These are phyloP conservation scores for Drosophila phalerata DNA, from an alignment of 2,888 invertebrate genomes.

Conservation along the genomic window DNA sequence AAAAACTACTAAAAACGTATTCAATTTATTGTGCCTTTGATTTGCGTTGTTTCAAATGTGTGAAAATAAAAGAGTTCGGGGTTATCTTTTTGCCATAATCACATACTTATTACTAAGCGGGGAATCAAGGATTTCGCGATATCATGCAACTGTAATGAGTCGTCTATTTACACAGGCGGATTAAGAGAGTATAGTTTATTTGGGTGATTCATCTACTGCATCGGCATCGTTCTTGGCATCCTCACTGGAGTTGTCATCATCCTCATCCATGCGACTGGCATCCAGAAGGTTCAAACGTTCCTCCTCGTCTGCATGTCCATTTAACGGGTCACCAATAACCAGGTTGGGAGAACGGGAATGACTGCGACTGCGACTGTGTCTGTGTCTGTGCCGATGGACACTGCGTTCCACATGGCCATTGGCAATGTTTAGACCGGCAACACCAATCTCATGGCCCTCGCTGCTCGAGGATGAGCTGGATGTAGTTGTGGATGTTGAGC, in stretches of 20 bases:
- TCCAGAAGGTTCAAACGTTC: slow-evolving; percentile 58
- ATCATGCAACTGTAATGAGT: slow-evolving; percentile 43
- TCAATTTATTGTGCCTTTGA: slow-evolving; percentile 20
- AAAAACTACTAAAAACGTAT: slow-evolving; percentile 15
- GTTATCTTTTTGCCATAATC: slow-evolving; percentile 20
- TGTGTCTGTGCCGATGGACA: slow-evolving; percentile 26
- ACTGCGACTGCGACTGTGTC: slow-evolving; percentile 63
- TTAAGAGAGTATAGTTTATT: slow-evolving; percentile 28
- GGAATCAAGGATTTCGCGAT: slow-evolving; percentile 8
- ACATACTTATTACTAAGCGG: slow-evolving; percentile 29
- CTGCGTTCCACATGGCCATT: slow-evolving; percentile 62
- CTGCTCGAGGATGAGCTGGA: slow-evolving; percentile 78
- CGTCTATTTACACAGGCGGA: slow-evolving; percentile 51
- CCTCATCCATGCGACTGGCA: slow-evolving; percentile 67
- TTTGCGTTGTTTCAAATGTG: slow-evolving; percentile 10
- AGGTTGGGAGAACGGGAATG: slow-evolving; percentile 69
- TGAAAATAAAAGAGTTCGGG: neutral
- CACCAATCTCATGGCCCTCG: slow-evolving; percentile 64
- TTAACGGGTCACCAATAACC: slow-evolving; percentile 33
- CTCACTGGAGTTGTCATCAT: slow-evolving; percentile 70
- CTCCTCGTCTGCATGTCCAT: slow-evolving; percentile 68
- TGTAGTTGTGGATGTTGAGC: slow-evolving; percentile 86
- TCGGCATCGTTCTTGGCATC: slow-evolving; percentile 42
- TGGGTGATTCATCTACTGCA: slow-evolving; percentile 26
- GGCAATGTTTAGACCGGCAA: slow-evolving; percentile 66